phyloP scores from a whole-genome alignment of 2,113 vertebrate genomes.

The Andinoacara biseriatus region DNA sequence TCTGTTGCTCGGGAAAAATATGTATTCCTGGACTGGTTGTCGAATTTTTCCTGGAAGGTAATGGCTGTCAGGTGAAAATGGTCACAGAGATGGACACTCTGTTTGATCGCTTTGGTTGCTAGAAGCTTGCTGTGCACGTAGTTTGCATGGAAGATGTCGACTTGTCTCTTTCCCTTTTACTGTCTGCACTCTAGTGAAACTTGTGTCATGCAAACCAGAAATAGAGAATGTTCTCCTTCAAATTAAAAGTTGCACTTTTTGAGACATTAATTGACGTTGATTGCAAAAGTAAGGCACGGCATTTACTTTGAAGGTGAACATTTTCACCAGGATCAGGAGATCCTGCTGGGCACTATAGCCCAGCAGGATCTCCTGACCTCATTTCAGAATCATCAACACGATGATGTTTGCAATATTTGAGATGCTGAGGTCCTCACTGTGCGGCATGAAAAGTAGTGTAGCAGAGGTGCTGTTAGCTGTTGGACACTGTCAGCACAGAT shows the following conservation, averaged over 20 bases:
- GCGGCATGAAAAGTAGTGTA: neutral
- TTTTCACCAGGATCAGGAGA: too few species aligned
- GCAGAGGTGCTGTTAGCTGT: neutral
- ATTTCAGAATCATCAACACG: neutral
- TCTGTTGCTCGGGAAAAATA: too few species aligned
- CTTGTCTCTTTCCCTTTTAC: neutral
- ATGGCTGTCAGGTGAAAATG: too few species aligned
- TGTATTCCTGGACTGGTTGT: too few species aligned
- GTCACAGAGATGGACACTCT: too few species aligned
- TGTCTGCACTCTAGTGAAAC: neutral
- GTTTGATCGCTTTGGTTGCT: too few species aligned
- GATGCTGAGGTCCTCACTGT: neutral
- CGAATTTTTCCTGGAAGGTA: too few species aligned
- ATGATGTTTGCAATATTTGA: slow-evolving; percentile 8
- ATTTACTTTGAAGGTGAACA: too few species aligned
- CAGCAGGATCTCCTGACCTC: too few species aligned
- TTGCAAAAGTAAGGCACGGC: too few species aligned
- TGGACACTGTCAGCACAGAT: neutral
- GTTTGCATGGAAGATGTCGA: neutral
- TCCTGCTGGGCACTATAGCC: too few species aligned
- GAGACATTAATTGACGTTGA: too few species aligned
- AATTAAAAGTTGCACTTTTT: neutral
- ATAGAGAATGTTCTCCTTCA: neutral
- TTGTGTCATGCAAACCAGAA: neutral
- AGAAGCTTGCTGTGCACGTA: neutral